Evolutionary conservation across 2,888 invertebrate species (phyloP).

Genomic region (Galeruca laticollis): DNA sequence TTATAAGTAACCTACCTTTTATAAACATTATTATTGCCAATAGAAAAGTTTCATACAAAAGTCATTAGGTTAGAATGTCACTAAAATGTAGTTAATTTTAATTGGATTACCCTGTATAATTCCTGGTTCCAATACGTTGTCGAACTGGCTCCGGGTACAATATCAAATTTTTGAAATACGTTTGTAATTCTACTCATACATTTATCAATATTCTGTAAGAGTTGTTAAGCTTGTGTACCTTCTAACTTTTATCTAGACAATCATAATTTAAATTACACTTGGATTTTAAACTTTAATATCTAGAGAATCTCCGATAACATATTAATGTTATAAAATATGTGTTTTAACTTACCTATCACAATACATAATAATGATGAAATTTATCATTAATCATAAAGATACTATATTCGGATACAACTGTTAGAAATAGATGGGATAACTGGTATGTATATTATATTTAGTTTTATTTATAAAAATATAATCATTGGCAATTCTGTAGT

Average conservation of each 20-base stretch:
- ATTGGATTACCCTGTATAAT: too few relatives aligned
- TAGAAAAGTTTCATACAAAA: too few relatives aligned
- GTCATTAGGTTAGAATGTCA: too few relatives aligned
- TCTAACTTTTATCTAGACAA: background rate
- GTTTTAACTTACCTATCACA: conserved; percentile 2
- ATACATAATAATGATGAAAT: background rate
- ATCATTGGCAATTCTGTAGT: too few relatives aligned
- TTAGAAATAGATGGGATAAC: too few relatives aligned
- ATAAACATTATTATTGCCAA: too few relatives aligned
- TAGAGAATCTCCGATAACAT: background rate
- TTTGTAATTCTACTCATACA: background rate
- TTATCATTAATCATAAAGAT: background rate
- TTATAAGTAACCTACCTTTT: too few relatives aligned
- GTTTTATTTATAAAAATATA: too few relatives aligned
- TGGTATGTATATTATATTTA: too few relatives aligned
- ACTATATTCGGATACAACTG: too few relatives aligned
- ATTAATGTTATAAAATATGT: background rate
- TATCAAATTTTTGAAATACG: background rate
- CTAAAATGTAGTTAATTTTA: too few relatives aligned
- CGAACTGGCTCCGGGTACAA: background rate
- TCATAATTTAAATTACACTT: background rate
- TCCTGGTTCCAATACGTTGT: too few relatives aligned
- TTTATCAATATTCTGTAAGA: background rate
- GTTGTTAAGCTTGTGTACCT: background rate
- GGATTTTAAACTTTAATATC: background rate